A percentile compares a stretch with the other conserved stretches of the same genome.
phyloP scores from a whole-genome alignment of 2,797 vertebrate species.

The Leuciscus waleckii region DNA sequence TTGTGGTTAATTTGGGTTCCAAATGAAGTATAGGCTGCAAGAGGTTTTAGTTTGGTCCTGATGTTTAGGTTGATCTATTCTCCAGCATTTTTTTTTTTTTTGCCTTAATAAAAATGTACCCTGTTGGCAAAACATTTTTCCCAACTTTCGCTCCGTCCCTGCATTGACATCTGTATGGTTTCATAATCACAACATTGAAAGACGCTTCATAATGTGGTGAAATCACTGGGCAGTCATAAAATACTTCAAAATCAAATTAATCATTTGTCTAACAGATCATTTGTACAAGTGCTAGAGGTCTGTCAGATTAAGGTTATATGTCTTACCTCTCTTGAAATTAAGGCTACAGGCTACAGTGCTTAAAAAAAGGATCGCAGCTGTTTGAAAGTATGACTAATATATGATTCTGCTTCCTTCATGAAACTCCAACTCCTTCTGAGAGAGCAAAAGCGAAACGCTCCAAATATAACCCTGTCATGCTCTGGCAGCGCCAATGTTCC shows the following conservation, averaged over 20 bases:
- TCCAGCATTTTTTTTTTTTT: background rate
- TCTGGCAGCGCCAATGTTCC: conserved; percentile 48
- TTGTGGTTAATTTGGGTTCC: background rate
- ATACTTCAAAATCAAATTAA: background rate
- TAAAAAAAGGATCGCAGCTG: conserved; percentile 5
- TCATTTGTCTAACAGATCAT: background rate
- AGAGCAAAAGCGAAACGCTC: conserved; percentile 53
- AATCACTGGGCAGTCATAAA: background rate
- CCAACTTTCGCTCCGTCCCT: background rate
- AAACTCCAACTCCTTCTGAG: conserved; percentile 22
- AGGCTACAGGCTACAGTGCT: conserved; percentile 34
- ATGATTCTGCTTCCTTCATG: background rate
- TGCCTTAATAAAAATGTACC: background rate
- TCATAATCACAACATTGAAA: background rate
- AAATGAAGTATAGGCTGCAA: background rate
- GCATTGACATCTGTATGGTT: background rate
- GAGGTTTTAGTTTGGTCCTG: background rate
- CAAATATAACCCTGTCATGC: conserved; percentile 60
- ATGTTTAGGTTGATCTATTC: background rate
- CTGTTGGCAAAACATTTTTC: background rate
- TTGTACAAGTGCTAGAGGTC: background rate
- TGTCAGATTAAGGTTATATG: conserved; percentile 7
- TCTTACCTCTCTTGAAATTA: background rate
- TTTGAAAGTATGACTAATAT: conserved; percentile 54
- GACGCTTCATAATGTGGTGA: background rate